phyloP scores from a whole-genome alignment of 2,797 vertebrate genomes.

The Etheostoma nigrum region DNA sequence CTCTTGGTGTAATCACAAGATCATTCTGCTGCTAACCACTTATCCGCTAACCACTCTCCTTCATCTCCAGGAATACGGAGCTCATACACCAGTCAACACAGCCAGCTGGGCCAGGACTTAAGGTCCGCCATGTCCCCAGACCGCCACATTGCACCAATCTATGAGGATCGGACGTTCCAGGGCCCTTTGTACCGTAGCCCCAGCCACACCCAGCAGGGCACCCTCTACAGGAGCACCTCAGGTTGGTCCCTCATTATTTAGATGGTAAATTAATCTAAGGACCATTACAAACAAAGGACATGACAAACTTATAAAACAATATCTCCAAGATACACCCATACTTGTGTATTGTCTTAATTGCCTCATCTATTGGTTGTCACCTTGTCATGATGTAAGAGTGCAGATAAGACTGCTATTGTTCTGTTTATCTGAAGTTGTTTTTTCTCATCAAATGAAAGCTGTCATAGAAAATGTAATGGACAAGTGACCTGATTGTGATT shows the following conservation, averaged over 20 bases:
- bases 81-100: conserved; percentile 95
- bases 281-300: not conserved
- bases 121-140: conserved; percentile 92
- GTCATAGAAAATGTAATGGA: not conserved
- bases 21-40: not conserved
- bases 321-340: not conserved
- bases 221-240: conserved; percentile 90
- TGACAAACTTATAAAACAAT: not conserved
- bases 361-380: not conserved
- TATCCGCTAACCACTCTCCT: not conserved
- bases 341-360: conserved; percentile 1
- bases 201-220: conserved; percentile 89
- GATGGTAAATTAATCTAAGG: not conserved
- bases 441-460: conserved; percentile 1
- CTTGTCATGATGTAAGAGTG: not conserved
- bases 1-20: not conserved
- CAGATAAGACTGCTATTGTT: not conserved
- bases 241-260: conserved; percentile 77
- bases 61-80: conserved; percentile 88
- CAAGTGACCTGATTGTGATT: not conserved
- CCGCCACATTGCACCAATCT: conserved; percentile 95
- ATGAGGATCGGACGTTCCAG: conserved; percentile 94
- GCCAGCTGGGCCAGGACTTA: conserved; percentile 91
- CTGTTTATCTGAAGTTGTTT: not conserved
- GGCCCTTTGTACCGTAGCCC: conserved; percentile 93